Base-by-base conservation (phyloP, 2,113 vertebrate genomes). In the Sorex araneus region DNA sequence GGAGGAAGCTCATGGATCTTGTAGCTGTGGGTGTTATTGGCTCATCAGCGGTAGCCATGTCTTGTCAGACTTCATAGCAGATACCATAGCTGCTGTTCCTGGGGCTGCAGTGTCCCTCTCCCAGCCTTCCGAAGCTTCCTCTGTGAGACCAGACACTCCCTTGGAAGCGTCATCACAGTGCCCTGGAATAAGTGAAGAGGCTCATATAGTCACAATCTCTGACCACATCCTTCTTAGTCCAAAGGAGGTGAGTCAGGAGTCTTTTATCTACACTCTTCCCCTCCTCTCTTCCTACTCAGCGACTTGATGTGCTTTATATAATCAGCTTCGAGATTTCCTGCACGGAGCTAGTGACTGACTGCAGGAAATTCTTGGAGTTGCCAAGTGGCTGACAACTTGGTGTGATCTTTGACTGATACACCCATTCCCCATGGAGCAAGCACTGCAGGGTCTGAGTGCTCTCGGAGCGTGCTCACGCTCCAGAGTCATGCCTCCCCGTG, bases 371-470 rank as follows among this genome's bases (percentile, higher is more conserved):
- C 71, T 67, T 75, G 66, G 87, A 93, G 60, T 70, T 45, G 30
- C 50, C 50, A 60, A 4, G 47, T 11, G 32, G 64, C 79, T 84
- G 71, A 90, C 21, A 28, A 80, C 32, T 67, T 45, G 12, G 81
- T 0, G 0, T 54, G 86, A 78, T 84, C 94, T 89, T 79, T 94
- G 96, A 96, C 86, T 96, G 93, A 94, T 25, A 36, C 43, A 15
- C 57, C 34, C 30, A 78, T 95, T 95, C 93, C 73, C 30, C 89
- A 96, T 89, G 30, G 71, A 60, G 67, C 45, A 1, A 0, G 77
- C 66, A 36, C 36, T 0, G 3, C 7, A 3, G 64, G 50, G 16
- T 43, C 77, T 89, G 92, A 92, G 93, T 91, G 92, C 92, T 84
- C 76, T 91, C 84, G 0, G 0, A 36, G 87, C 70, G 95, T 92